Conservation (phyloP, 2,888 invertebrate species). For the Lithophane ornitopus region DNA sequence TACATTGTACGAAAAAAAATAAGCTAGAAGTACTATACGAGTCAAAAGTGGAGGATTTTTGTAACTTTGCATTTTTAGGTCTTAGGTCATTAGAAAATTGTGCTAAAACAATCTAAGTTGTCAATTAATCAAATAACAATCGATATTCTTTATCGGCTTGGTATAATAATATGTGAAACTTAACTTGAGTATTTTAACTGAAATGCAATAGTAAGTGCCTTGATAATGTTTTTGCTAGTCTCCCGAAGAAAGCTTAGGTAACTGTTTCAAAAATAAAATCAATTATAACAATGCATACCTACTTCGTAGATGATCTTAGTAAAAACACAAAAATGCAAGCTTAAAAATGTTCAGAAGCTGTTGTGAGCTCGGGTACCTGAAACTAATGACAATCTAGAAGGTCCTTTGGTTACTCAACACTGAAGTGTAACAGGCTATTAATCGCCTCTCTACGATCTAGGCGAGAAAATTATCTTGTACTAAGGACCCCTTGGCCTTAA, state of each 20-base stretch:
- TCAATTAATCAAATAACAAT: too few species aligned
- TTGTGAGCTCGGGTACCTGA: conserved; percentile 22
- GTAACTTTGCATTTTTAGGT: too few species aligned
- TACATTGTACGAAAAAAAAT: not conserved
- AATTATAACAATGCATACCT: not conserved
- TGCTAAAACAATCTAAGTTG: not conserved
- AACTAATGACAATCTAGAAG: conserved; percentile 35
- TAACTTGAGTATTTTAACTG: not conserved
- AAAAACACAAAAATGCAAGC: not conserved
- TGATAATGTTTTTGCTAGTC: not conserved
- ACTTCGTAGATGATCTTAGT: not conserved
- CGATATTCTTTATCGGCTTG: too few species aligned
- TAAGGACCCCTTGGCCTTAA: conserved; percentile 27
- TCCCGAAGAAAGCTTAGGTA: not conserved
- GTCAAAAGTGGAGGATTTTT: not conserved
- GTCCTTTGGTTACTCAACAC: conserved; percentile 36
- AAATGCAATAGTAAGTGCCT: not conserved
- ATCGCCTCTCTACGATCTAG: conserved; percentile 32
- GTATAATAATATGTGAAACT: not conserved
- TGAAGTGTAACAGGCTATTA: conserved; percentile 39
- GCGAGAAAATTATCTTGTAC: conserved; percentile 32
- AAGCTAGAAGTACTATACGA: not conserved
- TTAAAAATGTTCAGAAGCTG: not conserved
- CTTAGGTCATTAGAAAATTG: not conserved
- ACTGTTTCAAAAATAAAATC: not conserved